Evolutionary conservation across 2,888 invertebrate genomes (phyloP), one percentile per base, ranked within the genome.

Genomic region (Drosophila acutilabella): DNA sequence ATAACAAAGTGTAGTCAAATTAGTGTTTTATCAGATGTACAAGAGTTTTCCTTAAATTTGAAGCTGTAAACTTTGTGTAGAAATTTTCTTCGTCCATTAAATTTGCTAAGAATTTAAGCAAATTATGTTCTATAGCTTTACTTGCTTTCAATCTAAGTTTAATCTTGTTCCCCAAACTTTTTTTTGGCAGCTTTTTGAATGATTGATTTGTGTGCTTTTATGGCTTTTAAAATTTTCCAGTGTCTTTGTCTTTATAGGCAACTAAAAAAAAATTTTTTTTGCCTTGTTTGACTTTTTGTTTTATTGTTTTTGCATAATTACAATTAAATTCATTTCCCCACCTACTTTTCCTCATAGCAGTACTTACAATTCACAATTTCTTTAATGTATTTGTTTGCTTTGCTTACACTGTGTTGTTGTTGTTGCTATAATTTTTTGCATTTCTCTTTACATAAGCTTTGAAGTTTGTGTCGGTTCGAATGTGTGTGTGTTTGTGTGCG

Each of bases 391-490:
- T 62, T 64, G 33, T 57, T 61, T 59, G 20, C 42, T 53, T 57
- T 23, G 23, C 23, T 23, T 23, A 23, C 23, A 33, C 54, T 60
- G 36, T 41, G 42, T 72, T 59, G 44, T 54, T 52, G 36, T 53
- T 53, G 8, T 48, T 58, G 20, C 44, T 30, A 11, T 60, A 67
- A 38, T 61, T 77, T 81, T 77, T 79, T 74, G 71, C 78, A 85
- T 71, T 88, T 77, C 66, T 71, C 80, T 82, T 82, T 79, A 76
- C 78, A 80, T 86, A 80, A 88, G 80, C 61, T 70, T 57, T 64
- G 53, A 60, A 64, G 61, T 75, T 59, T 50, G 36, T 36, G 30
- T 30, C 30, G 2, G 13, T 53, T 59, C 47, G 18, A 20, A 53
- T 66, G 42, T 23, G 13, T 16, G 40, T 48, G 30, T 30, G 30